Percentiles rank a stretch among this genome's conserved stretches.
Evolutionary conservation across 2,888 invertebrate genomes (phyloP).

Genomic region (Altica lythri): DNA sequence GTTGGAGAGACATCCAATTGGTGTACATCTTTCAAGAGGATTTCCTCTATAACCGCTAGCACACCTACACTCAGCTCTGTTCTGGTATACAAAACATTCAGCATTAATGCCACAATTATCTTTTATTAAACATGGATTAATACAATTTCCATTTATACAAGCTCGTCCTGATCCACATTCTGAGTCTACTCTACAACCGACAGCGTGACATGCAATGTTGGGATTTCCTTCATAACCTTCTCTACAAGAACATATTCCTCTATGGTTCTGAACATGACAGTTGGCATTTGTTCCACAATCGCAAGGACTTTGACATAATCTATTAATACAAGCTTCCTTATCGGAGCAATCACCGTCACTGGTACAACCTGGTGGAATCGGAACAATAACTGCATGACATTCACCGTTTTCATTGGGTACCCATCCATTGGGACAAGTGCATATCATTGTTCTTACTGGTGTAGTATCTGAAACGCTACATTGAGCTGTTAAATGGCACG

Average conservation of each 20-base stretch:
- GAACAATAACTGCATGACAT: slow-evolving; percentile 73
- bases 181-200: slow-evolving; percentile 81
- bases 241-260: slow-evolving; percentile 84
- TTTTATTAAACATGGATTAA: slow-evolving; percentile 82
- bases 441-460: slow-evolving; percentile 86
- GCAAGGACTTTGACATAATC: slow-evolving; percentile 85
- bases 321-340: slow-evolving; percentile 80
- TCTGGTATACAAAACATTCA: slow-evolving; percentile 77
- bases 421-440: slow-evolving; percentile 85
- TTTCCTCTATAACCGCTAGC: slow-evolving; percentile 80
- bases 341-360: slow-evolving; percentile 78
- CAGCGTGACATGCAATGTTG: slow-evolving; percentile 75
- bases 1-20: slow-evolving; percentile 84
- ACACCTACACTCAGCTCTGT: slow-evolving; percentile 79
- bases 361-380: slow-evolving; percentile 76
- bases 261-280: slow-evolving; percentile 80
- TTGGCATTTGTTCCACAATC: slow-evolving; percentile 84
- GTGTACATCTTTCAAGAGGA: slow-evolving; percentile 72
- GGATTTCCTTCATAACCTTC: slow-evolving; percentile 88
- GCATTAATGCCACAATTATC: slow-evolving; percentile 82
- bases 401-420: slow-evolving; percentile 79
- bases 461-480: slow-evolving; percentile 85
- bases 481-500: slow-evolving; percentile 74
- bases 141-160: slow-evolving; percentile 83
- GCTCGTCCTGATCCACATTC: slow-evolving; percentile 84